Conservation (phyloP, 1,140 invertebrate species). For the Chironomus tepperi region DNA sequence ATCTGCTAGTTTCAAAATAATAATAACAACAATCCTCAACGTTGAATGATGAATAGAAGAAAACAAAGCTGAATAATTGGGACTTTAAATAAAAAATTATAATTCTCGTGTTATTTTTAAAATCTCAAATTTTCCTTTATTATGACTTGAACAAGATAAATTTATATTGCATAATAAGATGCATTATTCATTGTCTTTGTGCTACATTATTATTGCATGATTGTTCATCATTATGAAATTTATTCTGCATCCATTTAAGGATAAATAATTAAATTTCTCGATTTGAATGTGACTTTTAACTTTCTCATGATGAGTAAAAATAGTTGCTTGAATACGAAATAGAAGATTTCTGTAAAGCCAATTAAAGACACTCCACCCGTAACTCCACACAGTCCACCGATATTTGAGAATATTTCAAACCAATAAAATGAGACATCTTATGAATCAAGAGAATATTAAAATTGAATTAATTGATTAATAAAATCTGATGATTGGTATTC, state of each 20-base stretch:
- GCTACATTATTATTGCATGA: not conserved
- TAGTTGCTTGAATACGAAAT: conserved; percentile 21
- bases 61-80: too few relatives aligned
- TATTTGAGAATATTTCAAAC: conserved; percentile 17
- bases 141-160: too few relatives aligned
- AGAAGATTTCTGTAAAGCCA: conserved; percentile 10
- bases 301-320: not conserved
- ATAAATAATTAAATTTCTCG: not conserved
- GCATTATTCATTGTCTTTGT: too few relatives aligned
- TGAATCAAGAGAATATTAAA: not conserved
- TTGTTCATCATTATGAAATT: not conserved
- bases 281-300: conserved; percentile 1
- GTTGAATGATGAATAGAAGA: too few relatives aligned
- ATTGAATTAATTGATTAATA: not conserved
- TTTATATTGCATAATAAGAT: too few relatives aligned
- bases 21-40: too few relatives aligned
- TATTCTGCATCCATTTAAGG: not conserved
- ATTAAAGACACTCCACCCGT: conserved; percentile 16
- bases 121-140: too few relatives aligned
- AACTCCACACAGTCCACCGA: conserved; percentile 22
- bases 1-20: too few relatives aligned
- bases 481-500: too few relatives aligned
- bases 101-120: too few relatives aligned
- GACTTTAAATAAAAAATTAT: too few relatives aligned
- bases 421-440: conserved; percentile 12